A percentile compares a stretch with the other conserved stretches of the same genome.
These are phyloP conservation scores for Arenaria interpres DNA, from an alignment of 2,113 vertebrate genomes.

Conservation along the genomic window DNA sequence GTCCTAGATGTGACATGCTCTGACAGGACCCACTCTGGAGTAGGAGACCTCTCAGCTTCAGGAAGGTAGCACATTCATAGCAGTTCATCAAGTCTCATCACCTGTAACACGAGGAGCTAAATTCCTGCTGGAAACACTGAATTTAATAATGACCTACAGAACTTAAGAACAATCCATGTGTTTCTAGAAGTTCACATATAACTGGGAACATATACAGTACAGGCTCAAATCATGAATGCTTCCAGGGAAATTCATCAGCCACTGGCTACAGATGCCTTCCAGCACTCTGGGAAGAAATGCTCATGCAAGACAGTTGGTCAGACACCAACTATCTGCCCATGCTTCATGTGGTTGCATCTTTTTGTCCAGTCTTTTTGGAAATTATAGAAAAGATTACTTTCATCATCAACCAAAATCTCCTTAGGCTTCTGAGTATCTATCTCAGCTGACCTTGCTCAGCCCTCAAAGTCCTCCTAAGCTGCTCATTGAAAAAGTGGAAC, in stretches of 20 bases:
- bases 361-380: neutral
- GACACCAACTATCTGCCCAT: neutral
- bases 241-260: neutral
- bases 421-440: neutral
- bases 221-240: neutral
- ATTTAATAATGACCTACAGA: neutral
- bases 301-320: neutral
- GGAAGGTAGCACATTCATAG: neutral
- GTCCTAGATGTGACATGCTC: neutral
- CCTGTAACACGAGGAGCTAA: slow-evolving; percentile 29
- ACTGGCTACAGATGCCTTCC: neutral
- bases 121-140: slow-evolving; percentile 10
- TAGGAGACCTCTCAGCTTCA: neutral
- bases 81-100: slow-evolving; percentile 21
- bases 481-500: neutral
- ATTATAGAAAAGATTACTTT: neutral
- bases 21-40: neutral
- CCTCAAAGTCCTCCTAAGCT: neutral
- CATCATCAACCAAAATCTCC: neutral
- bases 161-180: neutral
- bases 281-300: neutral
- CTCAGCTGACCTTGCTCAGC: neutral
- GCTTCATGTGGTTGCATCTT: fast-evolving
- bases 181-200: neutral
- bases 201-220: neutral